These are phyloP conservation scores for Pelvicachromis taeniatus DNA, from an alignment of 2,113 vertebrate species.

Conservation along the genomic window DNA sequence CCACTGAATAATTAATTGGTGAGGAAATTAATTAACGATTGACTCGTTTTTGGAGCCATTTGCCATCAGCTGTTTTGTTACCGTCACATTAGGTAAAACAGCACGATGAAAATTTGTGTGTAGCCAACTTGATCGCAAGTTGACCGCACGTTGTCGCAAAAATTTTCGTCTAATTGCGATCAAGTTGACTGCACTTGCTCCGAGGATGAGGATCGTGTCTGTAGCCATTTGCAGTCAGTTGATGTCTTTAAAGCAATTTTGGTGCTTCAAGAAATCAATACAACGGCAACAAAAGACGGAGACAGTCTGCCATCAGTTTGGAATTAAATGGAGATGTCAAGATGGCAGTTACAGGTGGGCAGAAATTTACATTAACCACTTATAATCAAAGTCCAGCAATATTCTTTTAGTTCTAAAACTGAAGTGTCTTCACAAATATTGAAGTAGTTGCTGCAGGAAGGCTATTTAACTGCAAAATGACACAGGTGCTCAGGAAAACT, in stretches of 20 bases:
- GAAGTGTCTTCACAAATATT: background rate
- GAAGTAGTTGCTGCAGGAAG: background rate
- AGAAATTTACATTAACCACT: background rate
- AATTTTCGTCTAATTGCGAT: no score
- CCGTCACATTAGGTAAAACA: background rate
- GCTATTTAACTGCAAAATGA: background rate
- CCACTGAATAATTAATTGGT: background rate
- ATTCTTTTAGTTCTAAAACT: background rate
- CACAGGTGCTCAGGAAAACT: background rate
- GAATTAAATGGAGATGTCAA: background rate
- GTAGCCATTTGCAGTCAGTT: background rate
- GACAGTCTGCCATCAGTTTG: background rate
- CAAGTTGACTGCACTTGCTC: background rate
- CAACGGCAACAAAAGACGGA: background rate
- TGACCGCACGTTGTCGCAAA: no score
- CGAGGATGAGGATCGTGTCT: background rate
- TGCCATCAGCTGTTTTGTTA: background rate
- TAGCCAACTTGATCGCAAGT: background rate
- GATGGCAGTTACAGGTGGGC: background rate
- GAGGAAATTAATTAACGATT: background rate
- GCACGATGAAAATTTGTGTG: fast-evolving
- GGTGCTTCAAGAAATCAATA: background rate
- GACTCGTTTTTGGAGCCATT: background rate
- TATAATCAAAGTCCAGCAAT: background rate
- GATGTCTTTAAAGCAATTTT: background rate